These are phyloP conservation scores for Aphelenchoides fujianensis DNA, from an alignment of 1,140 invertebrate species.

Conservation along the genomic window DNA sequence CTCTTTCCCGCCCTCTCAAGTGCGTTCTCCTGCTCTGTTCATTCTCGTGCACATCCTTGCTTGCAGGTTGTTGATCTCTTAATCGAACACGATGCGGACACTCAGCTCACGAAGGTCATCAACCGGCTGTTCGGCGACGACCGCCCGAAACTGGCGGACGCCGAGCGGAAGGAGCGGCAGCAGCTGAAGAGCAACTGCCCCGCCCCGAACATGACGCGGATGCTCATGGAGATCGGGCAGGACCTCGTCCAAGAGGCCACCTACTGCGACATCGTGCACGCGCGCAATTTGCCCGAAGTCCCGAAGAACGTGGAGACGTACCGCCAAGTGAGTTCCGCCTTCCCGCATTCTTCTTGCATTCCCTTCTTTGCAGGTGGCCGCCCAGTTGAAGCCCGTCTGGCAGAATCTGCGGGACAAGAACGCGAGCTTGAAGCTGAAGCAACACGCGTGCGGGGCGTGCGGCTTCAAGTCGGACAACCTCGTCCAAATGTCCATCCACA, in stretches of 20 bases:
- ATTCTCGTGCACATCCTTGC: slow-evolving; percentile 39
- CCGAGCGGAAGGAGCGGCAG: slow-evolving; percentile 45
- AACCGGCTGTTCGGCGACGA: slow-evolving; percentile 56
- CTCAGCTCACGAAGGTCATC: slow-evolving; percentile 43
- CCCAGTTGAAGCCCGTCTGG: slow-evolving; percentile 60
- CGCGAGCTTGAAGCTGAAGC: slow-evolving; percentile 51
- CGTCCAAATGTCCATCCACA: slow-evolving; percentile 44
- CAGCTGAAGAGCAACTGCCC: slow-evolving; percentile 41
- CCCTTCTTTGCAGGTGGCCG: slow-evolving; percentile 50
- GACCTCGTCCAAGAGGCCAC: slow-evolving; percentile 61
- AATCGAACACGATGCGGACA: slow-evolving; percentile 58
- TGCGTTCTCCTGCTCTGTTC: slow-evolving; percentile 1
- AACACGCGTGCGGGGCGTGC: slow-evolving; percentile 46
- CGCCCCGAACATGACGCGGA: slow-evolving; percentile 58
- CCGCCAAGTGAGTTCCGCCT: slow-evolving; percentile 43
- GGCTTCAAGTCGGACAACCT: slow-evolving; percentile 53
- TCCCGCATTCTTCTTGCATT: slow-evolving; percentile 18
- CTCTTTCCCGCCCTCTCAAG: slow-evolving; percentile 57
- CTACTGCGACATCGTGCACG: slow-evolving; percentile 61
- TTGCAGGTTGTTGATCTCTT: slow-evolving; percentile 61
- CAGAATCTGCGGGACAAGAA: slow-evolving; percentile 56
- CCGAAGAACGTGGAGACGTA: slow-evolving; percentile 62
- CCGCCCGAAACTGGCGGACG: slow-evolving; percentile 48
- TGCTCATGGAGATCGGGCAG: slow-evolving; percentile 59
- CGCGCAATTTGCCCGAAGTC: slow-evolving; percentile 56